Evolutionary conservation across 2,888 invertebrate genomes (phyloP), one percentile per base, ranked within the genome.

Genomic region (Entomobrya multifasciata): DNA sequence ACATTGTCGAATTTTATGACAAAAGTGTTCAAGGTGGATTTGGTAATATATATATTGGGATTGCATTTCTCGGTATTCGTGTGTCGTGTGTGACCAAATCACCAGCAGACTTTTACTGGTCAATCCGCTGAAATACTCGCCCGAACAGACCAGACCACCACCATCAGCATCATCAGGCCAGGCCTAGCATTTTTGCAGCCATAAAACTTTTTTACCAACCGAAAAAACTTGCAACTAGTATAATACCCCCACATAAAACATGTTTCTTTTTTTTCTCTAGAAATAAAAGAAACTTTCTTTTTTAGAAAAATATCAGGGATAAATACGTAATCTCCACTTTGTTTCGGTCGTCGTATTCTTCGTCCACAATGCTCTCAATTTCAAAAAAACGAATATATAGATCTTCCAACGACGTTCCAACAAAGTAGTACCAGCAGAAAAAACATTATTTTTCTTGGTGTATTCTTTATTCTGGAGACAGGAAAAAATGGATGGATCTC

Each of bases 241-340:
- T 62, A 30, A 30, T n/a, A 62, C 13, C n/a, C 27, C 5, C 60
- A 15, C n/a, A 41, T 17, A 41, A 30, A 70, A 70, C 47, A 70
- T 47, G 67, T n/a, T n/a, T n/a, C n/a, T n/a, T n/a, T n/a, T n/a
- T 22, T 44, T n/a, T 44, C 20, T 70, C 44, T 44, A 70, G 67
- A 44, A 47, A 65, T 41, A 41, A 20, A 70, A 81, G 25, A 70
- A 41, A 41, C 27, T 74, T 77, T 81, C 44, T 25, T 60, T 17
- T 36, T 62, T 13, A 30, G 20, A 44, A 44, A 47, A 70, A 70
- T 70, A 70, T 41, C 44, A 44, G 67, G 67, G 67, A 81, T 70
- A 81, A 81, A 74, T 70, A 70, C 70, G 70, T 81, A 81, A 81
- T 81, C 81, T 81, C 70, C 81, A 81, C 81, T 81, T 81, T 81